Evolutionary conservation across 2,888 invertebrate species (phyloP).

Genomic region (Noctua comes): DNA sequence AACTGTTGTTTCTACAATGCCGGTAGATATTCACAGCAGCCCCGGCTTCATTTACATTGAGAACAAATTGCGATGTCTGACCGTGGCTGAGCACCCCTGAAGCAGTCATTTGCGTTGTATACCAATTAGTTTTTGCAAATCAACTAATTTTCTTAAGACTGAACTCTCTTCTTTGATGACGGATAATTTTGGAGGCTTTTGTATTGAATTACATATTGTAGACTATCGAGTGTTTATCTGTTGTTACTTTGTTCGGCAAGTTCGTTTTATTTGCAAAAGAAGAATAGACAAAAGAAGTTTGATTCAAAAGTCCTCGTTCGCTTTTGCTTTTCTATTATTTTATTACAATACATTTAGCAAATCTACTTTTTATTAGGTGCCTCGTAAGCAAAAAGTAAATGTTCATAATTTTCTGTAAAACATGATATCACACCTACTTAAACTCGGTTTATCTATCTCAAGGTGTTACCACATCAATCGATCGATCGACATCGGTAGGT

Average conservation of each 20-base stretch:
- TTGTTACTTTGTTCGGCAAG: background rate
- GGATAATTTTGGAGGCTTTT: slow-evolving; percentile 35
- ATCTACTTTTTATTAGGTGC: background rate
- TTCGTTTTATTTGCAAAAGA: background rate
- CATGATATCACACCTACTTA: background rate
- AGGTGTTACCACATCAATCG: too few species aligned
- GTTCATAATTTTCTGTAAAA: background rate
- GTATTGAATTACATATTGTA: slow-evolving; percentile 21
- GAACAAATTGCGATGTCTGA: slow-evolving; percentile 80
- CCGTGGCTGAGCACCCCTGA: slow-evolving; percentile 75
- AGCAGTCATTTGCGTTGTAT: slow-evolving; percentile 83
- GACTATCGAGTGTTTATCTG: background rate
- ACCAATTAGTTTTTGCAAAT: slow-evolving; percentile 86
- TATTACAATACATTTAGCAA: too few species aligned
- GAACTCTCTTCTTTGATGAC: slow-evolving; percentile 44
- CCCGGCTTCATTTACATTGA: slow-evolving; percentile 82
- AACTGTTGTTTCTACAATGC: slow-evolving; percentile 66
- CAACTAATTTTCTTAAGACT: slow-evolving; percentile 77
- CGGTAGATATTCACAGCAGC: slow-evolving; percentile 75
- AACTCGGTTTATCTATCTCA: background rate
- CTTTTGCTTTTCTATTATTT: background rate
- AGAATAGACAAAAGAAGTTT: background rate
- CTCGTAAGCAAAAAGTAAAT: background rate
- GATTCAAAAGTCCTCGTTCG: background rate
- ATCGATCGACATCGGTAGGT: too few species aligned